Conservation (phyloP, 2,888 invertebrate genomes). For the Pterostichus madidus region DNA sequence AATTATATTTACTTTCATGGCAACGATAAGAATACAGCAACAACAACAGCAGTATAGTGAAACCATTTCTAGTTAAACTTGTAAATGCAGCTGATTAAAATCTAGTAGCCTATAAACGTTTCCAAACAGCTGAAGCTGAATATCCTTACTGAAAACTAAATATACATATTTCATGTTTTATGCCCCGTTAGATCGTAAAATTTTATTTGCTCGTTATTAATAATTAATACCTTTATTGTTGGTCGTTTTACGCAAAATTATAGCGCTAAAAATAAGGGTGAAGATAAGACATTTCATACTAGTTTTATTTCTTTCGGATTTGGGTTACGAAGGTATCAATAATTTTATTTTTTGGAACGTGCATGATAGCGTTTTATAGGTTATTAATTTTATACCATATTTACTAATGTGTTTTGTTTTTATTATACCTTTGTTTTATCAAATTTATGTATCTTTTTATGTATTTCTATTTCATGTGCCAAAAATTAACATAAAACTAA, state of each 20-base stretch:
- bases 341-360: slow-evolving; percentile 28
- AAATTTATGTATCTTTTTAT: slow-evolving; percentile 4
- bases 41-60: neutral
- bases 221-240: slow-evolving; percentile 52
- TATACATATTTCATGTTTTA: slow-evolving; percentile 55
- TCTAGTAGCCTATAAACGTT: slow-evolving; percentile 34
- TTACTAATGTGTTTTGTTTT: neutral
- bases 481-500: too few relatives aligned
- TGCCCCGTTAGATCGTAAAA: slow-evolving; percentile 39
- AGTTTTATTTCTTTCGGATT: slow-evolving; percentile 22
- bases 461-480: too few relatives aligned
- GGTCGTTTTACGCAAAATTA: slow-evolving; percentile 35
- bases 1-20: slow-evolving; percentile 44
- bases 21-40: neutral
- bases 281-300: slow-evolving; percentile 18
- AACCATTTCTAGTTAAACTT: slow-evolving; percentile 20
- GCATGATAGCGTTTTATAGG: slow-evolving; percentile 20
- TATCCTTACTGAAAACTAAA: slow-evolving; percentile 53
- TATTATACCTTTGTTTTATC: slow-evolving; percentile 6
- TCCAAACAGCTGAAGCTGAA: slow-evolving; percentile 49
- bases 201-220: slow-evolving; percentile 55
- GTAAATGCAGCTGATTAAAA: slow-evolving; percentile 44
- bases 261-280: slow-evolving; percentile 16
- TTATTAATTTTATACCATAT: slow-evolving; percentile 14
- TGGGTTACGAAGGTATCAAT: slow-evolving; percentile 15